Evolutionary conservation across 2,113 vertebrate species (phyloP), one percentile per base, ranked within the genome.

Genomic region (Rattus rattus): DNA sequence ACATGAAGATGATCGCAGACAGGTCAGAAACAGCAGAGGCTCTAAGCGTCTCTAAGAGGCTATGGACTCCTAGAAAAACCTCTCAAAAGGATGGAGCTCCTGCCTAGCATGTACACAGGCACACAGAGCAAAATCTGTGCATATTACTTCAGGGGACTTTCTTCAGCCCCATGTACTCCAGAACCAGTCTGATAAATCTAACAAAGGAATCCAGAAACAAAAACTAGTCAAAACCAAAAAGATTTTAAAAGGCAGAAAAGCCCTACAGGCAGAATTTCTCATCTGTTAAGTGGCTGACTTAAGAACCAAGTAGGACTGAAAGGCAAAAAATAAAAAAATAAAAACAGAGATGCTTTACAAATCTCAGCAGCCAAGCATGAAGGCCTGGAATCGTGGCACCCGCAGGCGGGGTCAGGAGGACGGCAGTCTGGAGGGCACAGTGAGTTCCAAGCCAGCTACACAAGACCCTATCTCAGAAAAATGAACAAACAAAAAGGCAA

Each of bases 221-320:
- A 97, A 87, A 19, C 0, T 92, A 84, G 75, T 88, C 56, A 43
- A 85, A 95, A n/a, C 59, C 30, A 67, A 92, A 92, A 94, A 77
- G 81, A 65, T 20, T 79, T 70, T 85, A 90, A 94, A 76, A 91
- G 85, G 47, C 49, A 88, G 30, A 94, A 89, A 93, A 85, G 81
- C 43, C 56, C 84, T 5, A 67, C 0, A 33, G 90, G 26, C 28
- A 39, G 76, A 85, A 76, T 36, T 52, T 79, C 69, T 91, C 69
- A 59, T n/a, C 84, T 80, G 22, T 10, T 72, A 95, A 81, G n/a
- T 70, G 79, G 59, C 1, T 76, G 88, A 89, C 47, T 22, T 81
- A 72, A 89, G 56, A 84, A 84, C 16, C n/a, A 8, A 24, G n/a
- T 13, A 87, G 19, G 30, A 73, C 22, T 91, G 65, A 87, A 70